phyloP scores from a whole-genome alignment of 2,888 invertebrate species.

The Luperina testacea region DNA sequence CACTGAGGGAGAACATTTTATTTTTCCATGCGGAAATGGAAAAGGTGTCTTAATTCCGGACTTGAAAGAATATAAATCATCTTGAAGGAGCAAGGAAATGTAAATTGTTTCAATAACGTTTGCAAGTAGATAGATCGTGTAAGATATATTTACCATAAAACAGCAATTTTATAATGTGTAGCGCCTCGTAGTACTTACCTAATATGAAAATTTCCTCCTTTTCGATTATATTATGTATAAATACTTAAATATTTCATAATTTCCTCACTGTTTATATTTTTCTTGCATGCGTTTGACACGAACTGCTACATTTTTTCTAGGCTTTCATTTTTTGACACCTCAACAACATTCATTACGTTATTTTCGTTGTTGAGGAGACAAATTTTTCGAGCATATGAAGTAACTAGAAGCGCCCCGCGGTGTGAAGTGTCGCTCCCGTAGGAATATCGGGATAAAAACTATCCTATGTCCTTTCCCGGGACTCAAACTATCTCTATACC shows the following conservation, averaged over 20 bases:
- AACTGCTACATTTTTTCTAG: background rate
- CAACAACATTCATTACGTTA: too few species aligned
- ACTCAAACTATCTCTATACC: too few species aligned
- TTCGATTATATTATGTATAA: background rate
- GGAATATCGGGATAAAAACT: too few species aligned
- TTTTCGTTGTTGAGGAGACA: too few species aligned
- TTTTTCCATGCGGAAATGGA: constrained; percentile 41
- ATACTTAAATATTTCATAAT: background rate
- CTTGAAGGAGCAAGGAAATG: background rate
- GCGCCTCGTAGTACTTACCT: background rate
- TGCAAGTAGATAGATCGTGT: background rate
- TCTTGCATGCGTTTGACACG: background rate
- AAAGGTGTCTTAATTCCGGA: constrained; percentile 33
- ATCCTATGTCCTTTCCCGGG: too few species aligned
- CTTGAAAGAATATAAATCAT: constrained; percentile 30
- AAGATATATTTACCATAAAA: background rate
- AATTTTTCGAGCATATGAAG: too few species aligned
- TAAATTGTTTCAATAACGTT: background rate
- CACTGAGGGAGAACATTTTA: constrained; percentile 26
- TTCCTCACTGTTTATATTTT: background rate
- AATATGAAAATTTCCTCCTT: background rate
- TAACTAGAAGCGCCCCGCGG: too few species aligned
- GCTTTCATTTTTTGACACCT: too few species aligned
- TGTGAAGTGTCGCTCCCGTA: too few species aligned
- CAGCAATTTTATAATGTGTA: background rate